These are phyloP conservation scores for Chrysocyon brachyurus DNA, from an alignment of 2,797 vertebrate genomes.

Conservation along the genomic window DNA sequence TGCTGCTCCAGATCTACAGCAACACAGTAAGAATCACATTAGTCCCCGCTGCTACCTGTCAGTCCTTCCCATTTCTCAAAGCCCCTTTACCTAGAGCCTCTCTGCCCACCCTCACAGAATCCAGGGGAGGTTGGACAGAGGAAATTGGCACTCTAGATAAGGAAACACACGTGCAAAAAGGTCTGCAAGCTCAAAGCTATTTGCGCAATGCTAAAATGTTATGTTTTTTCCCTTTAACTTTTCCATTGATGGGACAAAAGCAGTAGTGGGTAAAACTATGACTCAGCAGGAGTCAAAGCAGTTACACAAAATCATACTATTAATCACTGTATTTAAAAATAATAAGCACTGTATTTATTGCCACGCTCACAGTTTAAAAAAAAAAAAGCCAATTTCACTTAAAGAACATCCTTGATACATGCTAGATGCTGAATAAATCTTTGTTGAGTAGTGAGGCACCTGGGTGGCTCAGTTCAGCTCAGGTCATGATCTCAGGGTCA, in stretches of 20 bases:
- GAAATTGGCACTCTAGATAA: background rate
- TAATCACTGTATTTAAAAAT: background rate
- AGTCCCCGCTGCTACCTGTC: rapidly evolving
- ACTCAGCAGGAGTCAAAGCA: too few species aligned
- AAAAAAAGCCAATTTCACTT: background rate
- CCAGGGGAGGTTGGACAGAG: background rate
- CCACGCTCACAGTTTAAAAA: background rate
- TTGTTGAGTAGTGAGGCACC: background rate
- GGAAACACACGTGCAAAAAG: background rate
- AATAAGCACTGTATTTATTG: background rate
- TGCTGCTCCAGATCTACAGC: conserved; percentile 93
- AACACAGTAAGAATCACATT: background rate
- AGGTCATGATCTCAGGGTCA: background rate
- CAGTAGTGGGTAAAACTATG: background rate
- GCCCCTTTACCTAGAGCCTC: background rate
- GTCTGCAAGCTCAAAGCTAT: background rate
- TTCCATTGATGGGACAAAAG: background rate
- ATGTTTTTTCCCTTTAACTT: background rate
- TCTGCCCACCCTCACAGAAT: background rate
- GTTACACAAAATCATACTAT: background rate
- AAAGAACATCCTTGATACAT: background rate
- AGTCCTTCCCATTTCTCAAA: background rate
- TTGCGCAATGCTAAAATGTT: background rate
- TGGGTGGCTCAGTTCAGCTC: background rate
- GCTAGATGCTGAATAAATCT: background rate